Evolutionary conservation across 1,140 invertebrate species (phyloP).

Genomic region (Trichoplusia ni): DNA sequence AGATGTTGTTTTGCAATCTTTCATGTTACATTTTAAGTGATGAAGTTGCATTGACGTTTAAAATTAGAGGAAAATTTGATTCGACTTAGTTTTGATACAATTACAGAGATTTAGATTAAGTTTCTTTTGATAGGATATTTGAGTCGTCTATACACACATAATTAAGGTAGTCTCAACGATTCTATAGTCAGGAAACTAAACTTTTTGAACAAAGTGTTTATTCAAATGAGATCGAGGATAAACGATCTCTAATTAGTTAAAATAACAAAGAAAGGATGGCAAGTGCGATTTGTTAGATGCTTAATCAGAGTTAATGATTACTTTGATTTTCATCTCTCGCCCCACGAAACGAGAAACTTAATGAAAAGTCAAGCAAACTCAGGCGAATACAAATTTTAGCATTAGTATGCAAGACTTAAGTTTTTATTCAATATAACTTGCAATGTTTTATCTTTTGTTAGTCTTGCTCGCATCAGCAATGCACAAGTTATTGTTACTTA

Average conservation of each 20-base stretch:
- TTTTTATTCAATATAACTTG: conserved; percentile 78
- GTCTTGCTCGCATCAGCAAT: conserved; percentile 67
- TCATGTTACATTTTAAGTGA: no score
- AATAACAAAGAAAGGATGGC: conserved; percentile 53
- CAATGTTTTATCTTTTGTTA: conserved; percentile 70
- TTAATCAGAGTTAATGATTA: conserved; percentile 75
- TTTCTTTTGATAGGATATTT: no score
- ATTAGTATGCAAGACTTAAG: conserved; percentile 79
- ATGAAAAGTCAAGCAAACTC: conserved; percentile 78
- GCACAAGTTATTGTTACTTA: conserved; percentile 55
- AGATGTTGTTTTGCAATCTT: conserved; percentile 5
- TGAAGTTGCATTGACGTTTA: no score
- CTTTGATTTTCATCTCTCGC: conserved; percentile 73
- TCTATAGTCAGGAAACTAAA: no score
- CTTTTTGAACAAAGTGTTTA: no score
- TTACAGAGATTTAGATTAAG: no score
- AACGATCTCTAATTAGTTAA: conserved; percentile 52
- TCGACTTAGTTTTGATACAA: no score
- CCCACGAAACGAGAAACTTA: conserved; percentile 70
- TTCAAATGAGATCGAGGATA: conserved; percentile 14
- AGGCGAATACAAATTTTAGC: conserved; percentile 76
- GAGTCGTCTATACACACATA: no score
- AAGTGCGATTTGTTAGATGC: conserved; percentile 60
- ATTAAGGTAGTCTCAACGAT: no score
- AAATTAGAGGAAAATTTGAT: no score